Evolutionary conservation across 2,113 vertebrate species (phyloP).

Genomic region (Amazona guildingii): DNA sequence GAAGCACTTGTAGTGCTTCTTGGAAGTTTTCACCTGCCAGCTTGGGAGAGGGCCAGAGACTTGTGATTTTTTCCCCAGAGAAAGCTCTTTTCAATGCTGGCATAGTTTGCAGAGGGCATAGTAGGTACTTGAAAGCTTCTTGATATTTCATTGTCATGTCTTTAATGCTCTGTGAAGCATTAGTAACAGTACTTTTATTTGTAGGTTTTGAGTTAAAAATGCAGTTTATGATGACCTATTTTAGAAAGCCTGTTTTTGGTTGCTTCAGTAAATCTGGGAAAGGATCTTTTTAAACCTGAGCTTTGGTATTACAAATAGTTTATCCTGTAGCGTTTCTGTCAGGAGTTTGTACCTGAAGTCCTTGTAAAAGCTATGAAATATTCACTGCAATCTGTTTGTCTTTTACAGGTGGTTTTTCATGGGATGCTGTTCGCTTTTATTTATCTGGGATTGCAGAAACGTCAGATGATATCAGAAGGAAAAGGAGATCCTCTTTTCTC

Average conservation of each 20-base stretch:
- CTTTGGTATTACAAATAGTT: background rate
- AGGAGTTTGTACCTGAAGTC: background rate
- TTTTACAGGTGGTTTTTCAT: constrained; percentile 88
- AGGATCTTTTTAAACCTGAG: background rate
- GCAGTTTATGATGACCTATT: background rate
- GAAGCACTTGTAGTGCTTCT: background rate
- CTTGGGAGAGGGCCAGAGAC: background rate
- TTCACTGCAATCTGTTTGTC: background rate
- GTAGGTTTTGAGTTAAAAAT: background rate
- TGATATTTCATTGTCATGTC: background rate
- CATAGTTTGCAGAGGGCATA: background rate
- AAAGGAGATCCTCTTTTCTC: constrained; percentile 93
- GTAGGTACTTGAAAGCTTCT: background rate
- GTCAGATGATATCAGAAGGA: constrained; percentile 87
- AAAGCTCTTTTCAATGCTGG: background rate
- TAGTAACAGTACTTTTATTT: background rate
- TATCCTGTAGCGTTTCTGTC: background rate
- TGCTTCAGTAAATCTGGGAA: background rate
- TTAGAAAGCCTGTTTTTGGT: background rate
- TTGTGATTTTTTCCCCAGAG: background rate
- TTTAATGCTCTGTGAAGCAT: background rate
- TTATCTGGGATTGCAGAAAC: constrained; percentile 92
- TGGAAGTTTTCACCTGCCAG: background rate
- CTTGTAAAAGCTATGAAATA: background rate
- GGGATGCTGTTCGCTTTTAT: constrained; percentile 95